Evolutionary conservation across 2,888 invertebrate genomes (phyloP).

Genomic region (Lasioglossum figueresi): DNA sequence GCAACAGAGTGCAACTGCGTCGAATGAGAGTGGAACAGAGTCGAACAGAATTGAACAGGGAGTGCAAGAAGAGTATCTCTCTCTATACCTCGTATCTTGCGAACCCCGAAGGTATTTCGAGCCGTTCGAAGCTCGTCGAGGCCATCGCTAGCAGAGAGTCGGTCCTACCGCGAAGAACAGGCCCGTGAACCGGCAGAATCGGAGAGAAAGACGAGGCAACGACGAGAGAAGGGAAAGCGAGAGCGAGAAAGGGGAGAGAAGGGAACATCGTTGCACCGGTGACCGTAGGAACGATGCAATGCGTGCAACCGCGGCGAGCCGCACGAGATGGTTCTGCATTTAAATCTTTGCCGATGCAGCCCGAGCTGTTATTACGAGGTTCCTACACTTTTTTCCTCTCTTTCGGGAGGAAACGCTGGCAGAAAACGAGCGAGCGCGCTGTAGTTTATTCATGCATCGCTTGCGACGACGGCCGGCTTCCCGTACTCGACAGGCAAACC

Average conservation of each 20-base stretch:
- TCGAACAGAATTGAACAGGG: no score
- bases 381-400: not conserved
- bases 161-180: conserved; percentile 59
- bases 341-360: conserved; percentile 21
- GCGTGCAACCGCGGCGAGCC: conserved; percentile 46
- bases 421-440: not conserved
- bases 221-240: not conserved
- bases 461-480: not conserved
- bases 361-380: conserved; percentile 36
- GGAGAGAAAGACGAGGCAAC: conserved; percentile 39
- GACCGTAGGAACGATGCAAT: conserved; percentile 50
- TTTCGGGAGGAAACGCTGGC: not conserved
- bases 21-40: no score
- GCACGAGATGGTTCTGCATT: conserved; percentile 32
- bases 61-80: not conserved
- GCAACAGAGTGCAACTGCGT: no score
- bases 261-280: conserved; percentile 48
- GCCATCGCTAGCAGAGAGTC: conserved; percentile 55
- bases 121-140: conserved; percentile 15
- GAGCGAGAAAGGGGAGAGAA: not conserved
- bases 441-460: conserved; percentile 13
- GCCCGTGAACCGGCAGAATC: conserved; percentile 57
- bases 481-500: not conserved
- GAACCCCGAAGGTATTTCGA: not conserved
- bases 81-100: not conserved